These are phyloP conservation scores for Stomorhina lunata DNA, from an alignment of 2,888 invertebrate species.

Conservation along the genomic window DNA sequence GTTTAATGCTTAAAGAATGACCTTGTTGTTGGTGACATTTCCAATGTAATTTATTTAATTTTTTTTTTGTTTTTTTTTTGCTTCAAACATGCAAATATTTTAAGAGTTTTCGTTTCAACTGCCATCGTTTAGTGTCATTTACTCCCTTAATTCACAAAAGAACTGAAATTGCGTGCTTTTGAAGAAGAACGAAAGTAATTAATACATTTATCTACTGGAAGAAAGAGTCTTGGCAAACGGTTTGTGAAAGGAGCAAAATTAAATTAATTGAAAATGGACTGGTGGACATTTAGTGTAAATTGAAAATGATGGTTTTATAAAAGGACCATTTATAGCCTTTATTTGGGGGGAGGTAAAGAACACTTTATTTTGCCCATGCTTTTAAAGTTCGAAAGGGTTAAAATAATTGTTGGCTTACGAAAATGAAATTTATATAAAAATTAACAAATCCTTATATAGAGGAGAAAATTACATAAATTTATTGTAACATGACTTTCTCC, in stretches of 20 bases:
- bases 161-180: slow-evolving; percentile 36
- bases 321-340: not conserved
- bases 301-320: not conserved
- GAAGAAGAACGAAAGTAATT: slow-evolving; percentile 16
- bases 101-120: not conserved
- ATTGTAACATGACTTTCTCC: no score
- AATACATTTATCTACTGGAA: slow-evolving; percentile 28
- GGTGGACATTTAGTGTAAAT: slow-evolving; percentile 5
- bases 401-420: no score
- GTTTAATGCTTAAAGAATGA: not conserved
- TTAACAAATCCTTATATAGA: no score
- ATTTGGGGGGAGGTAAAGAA: not conserved
- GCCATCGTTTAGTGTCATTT: slow-evolving; percentile 4
- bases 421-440: no score
- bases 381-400: not conserved
- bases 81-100: slow-evolving; percentile 37
- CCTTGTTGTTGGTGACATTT: slow-evolving; percentile 20
- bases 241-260: not conserved
- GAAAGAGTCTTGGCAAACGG: not conserved
- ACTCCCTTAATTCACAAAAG: not conserved
- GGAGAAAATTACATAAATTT: no score
- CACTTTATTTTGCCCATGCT: not conserved
- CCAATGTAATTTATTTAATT: slow-evolving; percentile 9
- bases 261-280: not conserved
- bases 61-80: not conserved